A percentile compares a stretch with the other conserved stretches of the same genome.
Evolutionary conservation across 1,140 invertebrate genomes (phyloP).

Genomic region (Conopomorpha cramerella): DNA sequence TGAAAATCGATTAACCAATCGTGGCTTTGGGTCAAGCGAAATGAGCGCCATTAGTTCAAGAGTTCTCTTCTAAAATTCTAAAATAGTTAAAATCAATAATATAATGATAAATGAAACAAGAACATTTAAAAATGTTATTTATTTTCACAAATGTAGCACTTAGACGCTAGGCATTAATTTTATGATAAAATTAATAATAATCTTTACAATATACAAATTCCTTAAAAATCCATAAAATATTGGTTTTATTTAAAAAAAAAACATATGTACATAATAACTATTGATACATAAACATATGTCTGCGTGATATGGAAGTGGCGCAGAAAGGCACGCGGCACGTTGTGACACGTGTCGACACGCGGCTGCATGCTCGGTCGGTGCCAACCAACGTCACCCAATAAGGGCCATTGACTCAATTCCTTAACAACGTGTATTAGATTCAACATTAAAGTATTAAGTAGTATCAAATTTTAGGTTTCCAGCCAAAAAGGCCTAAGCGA

Average conservation of each 20-base stretch:
- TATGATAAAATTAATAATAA: constrained; percentile 65
- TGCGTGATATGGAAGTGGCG: constrained; percentile 49
- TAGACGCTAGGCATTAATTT: constrained; percentile 57
- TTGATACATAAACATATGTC: constrained; percentile 46
- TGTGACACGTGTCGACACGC: no score
- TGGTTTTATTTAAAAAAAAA: constrained; percentile 59
- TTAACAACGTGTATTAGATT: constrained; percentile 11
- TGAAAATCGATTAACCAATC: no score
- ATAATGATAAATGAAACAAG: constrained; percentile 55
- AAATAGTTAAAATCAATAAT: no score
- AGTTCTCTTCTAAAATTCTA: no score
- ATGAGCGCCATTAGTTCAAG: no score
- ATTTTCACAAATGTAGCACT: constrained; percentile 58
- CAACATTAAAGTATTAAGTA: constrained; percentile 10
- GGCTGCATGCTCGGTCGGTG: not conserved
- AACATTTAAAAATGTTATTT: constrained; percentile 58
- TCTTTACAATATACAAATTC: constrained; percentile 63
- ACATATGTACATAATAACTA: constrained; percentile 57
- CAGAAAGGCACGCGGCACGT: constrained; percentile 54
- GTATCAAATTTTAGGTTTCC: no score
- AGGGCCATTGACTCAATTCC: not conserved
- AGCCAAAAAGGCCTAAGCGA: no score
- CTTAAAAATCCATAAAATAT: constrained; percentile 61
- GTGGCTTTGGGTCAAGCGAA: no score
- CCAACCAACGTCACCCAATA: not conserved